Evolutionary conservation across 35 echinoderm and acorn worm genomes (phyloP).

Genomic region (Heliocidaris erythrogramma): DNA sequence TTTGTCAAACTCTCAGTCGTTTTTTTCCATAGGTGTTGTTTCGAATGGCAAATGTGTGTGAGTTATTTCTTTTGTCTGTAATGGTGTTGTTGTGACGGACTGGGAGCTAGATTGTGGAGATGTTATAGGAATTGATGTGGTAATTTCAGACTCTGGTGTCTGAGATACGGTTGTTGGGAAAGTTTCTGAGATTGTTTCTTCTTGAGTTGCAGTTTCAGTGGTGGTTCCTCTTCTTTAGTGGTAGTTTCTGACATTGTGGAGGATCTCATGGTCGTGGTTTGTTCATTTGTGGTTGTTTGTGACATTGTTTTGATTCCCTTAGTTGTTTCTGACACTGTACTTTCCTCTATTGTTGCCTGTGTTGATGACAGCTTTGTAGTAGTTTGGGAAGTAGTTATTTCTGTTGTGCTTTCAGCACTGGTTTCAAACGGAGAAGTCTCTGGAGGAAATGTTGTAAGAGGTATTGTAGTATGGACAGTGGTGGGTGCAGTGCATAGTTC

Average conservation of each 20-base stretch:
- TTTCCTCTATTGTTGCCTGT: no score
- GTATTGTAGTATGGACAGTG: background rate
- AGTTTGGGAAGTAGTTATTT: background rate
- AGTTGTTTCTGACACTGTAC: no score
- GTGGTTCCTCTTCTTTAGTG: background rate
- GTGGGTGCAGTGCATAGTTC: background rate
- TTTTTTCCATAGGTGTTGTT: background rate
- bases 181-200: background rate
- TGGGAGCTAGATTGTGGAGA: background rate
- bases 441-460: background rate
- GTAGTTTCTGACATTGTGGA: background rate
- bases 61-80: background rate
- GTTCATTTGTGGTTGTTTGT: background rate
- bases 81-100: background rate
- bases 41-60: background rate
- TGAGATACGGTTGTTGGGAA: background rate
- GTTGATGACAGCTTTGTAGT: background rate
- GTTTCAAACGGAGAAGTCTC: constrained; percentile 8
- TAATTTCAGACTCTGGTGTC: background rate
- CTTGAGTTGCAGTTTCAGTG: background rate
- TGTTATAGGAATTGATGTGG: background rate
- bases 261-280: background rate
- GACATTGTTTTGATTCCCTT: background rate
- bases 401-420: constrained; percentile 34
- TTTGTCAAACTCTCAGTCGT: background rate